phyloP scores from a whole-genome alignment of 2,888 invertebrate genomes.

The Cheilosia grossa region DNA sequence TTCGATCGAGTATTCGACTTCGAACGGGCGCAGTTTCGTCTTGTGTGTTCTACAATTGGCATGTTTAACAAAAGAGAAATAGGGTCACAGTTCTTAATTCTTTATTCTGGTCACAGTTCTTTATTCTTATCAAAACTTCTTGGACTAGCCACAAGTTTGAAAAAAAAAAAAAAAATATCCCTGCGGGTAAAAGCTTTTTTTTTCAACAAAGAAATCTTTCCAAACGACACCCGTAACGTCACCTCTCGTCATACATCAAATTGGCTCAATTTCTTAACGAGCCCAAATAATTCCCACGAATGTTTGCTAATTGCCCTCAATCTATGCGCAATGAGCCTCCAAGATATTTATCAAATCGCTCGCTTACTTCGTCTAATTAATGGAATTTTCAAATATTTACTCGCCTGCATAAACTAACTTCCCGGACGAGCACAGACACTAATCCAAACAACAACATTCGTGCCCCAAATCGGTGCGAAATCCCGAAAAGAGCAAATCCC shows the following conservation, averaged over 20 bases:
- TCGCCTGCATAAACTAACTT: conserved; percentile 15
- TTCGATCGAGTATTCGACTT: no score
- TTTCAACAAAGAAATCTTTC: no score
- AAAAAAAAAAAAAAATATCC: no score
- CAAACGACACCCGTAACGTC: no score
- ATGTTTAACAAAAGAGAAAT: no score
- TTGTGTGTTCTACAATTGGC: no score
- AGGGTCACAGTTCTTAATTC: no score
- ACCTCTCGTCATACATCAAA: background rate
- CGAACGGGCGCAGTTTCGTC: no score
- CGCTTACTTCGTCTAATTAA: conserved; percentile 7
- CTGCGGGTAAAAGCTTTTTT: no score
- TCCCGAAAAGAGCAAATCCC: conserved; percentile 21
- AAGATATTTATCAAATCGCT: conserved; percentile 5
- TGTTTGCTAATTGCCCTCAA: background rate
- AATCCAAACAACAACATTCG: background rate
- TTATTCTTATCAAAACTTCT: no score
- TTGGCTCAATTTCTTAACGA: background rate
- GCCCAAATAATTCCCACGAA: background rate
- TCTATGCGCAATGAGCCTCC: background rate
- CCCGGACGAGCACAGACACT: background rate
- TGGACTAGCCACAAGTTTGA: no score
- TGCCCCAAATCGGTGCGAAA: background rate
- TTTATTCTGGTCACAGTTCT: no score
- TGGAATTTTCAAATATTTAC: conserved; percentile 14